These are phyloP conservation scores for Rhabdornis inornatus DNA, from an alignment of 2,113 vertebrate genomes.

Conservation along the genomic window DNA sequence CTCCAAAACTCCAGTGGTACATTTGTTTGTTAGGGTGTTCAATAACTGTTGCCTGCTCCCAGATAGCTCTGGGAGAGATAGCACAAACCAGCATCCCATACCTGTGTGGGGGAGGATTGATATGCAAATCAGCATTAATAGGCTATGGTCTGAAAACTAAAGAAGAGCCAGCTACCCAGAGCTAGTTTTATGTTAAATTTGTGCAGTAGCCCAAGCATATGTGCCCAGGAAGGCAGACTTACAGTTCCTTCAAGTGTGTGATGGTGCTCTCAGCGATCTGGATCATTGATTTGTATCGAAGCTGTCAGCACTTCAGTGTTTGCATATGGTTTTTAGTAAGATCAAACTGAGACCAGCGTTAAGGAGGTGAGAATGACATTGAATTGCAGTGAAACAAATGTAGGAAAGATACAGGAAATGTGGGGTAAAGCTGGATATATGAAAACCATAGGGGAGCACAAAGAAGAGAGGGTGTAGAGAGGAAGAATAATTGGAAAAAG, in stretches of 20 bases:
- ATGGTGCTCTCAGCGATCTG: background rate
- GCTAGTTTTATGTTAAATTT: background rate
- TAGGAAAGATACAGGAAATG: background rate
- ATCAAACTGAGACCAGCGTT: background rate
- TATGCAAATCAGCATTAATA: background rate
- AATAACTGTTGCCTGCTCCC: background rate
- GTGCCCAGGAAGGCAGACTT: background rate
- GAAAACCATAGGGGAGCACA: background rate
- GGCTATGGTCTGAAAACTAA: background rate
- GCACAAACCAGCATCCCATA: background rate
- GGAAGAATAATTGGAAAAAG: constrained; percentile 2
- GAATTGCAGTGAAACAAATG: constrained; percentile 4
- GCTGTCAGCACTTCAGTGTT: constrained; percentile 30
- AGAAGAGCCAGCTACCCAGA: background rate
- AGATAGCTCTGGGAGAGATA: background rate
- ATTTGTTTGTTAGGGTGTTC: background rate
- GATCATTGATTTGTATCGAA: background rate
- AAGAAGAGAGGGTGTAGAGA: background rate
- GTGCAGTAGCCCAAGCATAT: background rate
- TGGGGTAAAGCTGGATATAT: background rate
- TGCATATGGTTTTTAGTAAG: background rate
- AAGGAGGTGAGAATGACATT: constrained; percentile 6
- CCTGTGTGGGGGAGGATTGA: background rate
- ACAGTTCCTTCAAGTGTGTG: background rate
- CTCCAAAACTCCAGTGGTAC: background rate